These are phyloP conservation scores for Octomys mimax DNA, from an alignment of 2,797 vertebrate genomes.

Conservation along the genomic window DNA sequence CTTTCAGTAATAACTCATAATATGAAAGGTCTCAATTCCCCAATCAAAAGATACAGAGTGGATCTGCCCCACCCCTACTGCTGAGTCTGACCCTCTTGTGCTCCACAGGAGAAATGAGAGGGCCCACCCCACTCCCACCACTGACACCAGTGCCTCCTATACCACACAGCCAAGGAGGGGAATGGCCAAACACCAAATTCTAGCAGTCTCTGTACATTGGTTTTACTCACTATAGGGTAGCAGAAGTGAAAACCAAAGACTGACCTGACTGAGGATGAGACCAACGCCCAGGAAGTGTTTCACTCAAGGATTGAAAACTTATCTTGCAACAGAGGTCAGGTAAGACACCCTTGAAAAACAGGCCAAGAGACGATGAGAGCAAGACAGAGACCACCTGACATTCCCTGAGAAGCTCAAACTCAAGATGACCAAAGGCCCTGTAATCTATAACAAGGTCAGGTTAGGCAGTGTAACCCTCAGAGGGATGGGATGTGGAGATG, in stretches of 20 bases:
- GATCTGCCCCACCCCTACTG: neutral
- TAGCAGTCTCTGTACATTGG: neutral
- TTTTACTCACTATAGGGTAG: neutral
- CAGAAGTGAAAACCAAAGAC: neutral
- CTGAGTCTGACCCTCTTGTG: neutral
- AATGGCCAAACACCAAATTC: neutral
- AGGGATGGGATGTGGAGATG: neutral
- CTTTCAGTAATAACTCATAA: neutral
- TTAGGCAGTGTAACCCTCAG: neutral
- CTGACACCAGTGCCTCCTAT: neutral
- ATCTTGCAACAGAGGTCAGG: neutral
- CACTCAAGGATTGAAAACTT: neutral
- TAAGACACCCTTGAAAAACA: neutral
- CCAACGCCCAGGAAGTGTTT: neutral
- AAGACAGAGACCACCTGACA: neutral
- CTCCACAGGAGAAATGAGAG: neutral
- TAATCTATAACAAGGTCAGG: neutral
- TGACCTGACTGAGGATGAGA: neutral
- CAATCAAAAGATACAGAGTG: neutral
- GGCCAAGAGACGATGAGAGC: neutral
- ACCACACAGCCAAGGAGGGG: neutral
- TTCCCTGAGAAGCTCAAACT: neutral
- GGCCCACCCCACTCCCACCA: neutral
- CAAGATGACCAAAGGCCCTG: neutral
- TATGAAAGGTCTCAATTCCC: neutral